phyloP scores from a whole-genome alignment of 1,140 invertebrate genomes.

The Hyphantria cunea region DNA sequence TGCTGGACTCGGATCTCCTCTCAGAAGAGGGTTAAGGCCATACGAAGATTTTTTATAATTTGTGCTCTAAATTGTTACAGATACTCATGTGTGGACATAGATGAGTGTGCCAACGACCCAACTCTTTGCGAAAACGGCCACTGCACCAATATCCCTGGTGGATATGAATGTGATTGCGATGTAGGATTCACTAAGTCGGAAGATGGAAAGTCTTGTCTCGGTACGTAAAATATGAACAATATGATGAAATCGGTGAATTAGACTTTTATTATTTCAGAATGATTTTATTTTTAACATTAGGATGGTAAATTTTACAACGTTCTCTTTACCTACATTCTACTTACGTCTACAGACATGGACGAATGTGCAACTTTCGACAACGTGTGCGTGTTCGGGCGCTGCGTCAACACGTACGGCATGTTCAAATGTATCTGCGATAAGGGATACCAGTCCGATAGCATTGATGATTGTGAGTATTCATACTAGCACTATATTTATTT shows the following conservation, averaged over 20 bases:
- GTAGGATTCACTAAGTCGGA: conserved; percentile 90
- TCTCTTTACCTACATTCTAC: too few species aligned
- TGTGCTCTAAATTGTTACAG: conserved; percentile 45
- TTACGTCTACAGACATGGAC: conserved; percentile 83
- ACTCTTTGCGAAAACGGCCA: conserved; percentile 86
- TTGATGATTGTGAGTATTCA: conserved; percentile 81
- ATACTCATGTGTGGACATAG: conserved; percentile 85
- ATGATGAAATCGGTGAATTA: too few species aligned
- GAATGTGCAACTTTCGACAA: conserved; percentile 92
- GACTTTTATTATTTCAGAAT: too few species aligned
- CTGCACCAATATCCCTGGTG: conserved; percentile 92
- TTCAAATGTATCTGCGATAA: conserved; percentile 93
- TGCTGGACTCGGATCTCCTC: too few species aligned
- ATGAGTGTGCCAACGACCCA: conserved; percentile 92
- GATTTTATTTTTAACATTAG: too few species aligned
- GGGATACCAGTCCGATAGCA: conserved; percentile 88
- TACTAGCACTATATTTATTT: background rate
- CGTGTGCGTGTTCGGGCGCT: conserved; percentile 92
- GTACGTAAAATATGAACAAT: conserved; percentile 65
- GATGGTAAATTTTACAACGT: too few species aligned
- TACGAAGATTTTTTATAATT: too few species aligned
- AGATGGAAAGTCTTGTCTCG: conserved; percentile 83
- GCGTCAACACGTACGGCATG: conserved; percentile 94
- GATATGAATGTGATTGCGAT: conserved; percentile 93
- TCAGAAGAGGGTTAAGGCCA: too few species aligned